Base-by-base conservation (phyloP, 2,113 vertebrate species). In the Serinus canaria region DNA sequence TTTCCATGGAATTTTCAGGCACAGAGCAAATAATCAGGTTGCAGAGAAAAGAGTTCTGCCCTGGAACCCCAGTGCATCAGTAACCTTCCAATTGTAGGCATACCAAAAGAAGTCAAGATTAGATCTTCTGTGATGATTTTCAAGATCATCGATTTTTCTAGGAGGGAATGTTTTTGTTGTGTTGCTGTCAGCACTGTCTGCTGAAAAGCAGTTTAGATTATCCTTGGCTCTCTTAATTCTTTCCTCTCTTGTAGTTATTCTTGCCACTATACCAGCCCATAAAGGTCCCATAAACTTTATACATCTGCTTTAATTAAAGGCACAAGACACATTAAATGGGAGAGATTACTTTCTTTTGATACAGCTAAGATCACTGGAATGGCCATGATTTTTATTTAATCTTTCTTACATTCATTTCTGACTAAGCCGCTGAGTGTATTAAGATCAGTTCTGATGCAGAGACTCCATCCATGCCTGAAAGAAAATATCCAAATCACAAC, bases 211-310 rank as follows among this genome's bases (percentile, higher is more conserved):
- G 83, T 77, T 95, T 94, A 94, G 82, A 87, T 81, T 93, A 81
- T 87, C 94, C 87, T 97, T 96, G 89, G 85, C 52, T 94, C 86
- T 91, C 83, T 92, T 81, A 94, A 86, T 96, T 95, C 75, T 84
- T 95, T 93, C 66, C 55, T 92, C 21, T 83, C 75, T 58, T 53
- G 15, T 37, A 55, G 63, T 55, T 88, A 49, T 50, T 88, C 80
- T 83, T 64, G 28, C 35, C 8, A 7, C 60, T 73, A 0, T 70
- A 87, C 58, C 73, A 94, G 52, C 39, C 79, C n/a, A n/a, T n/a
- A n/a, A 96, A 96, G 95, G 76, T 95, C 89, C 87, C 3, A 6
- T 33, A 52, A 68, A 55, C 43, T 83, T 96, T 89, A 66, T 31
- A 55, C 5, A 15, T 13, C 35, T 78, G 19, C 62, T 94, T 91